These are phyloP conservation scores for Emmelina monodactyla DNA, from an alignment of 2,888 invertebrate genomes.

Conservation along the genomic window DNA sequence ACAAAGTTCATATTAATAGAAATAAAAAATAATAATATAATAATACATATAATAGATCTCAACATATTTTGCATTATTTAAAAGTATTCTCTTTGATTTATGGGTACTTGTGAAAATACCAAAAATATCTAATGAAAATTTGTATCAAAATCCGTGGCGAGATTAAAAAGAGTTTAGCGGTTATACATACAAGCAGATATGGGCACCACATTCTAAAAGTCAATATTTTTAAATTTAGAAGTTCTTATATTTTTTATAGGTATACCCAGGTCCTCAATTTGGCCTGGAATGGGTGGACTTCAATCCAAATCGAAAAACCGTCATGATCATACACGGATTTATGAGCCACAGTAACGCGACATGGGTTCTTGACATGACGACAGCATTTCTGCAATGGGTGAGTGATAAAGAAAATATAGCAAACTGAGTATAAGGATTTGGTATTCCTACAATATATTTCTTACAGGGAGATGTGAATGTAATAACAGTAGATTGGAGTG, in stretches of 20 bases:
- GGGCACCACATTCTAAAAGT: no score
- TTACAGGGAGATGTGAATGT: conserved; percentile 65
- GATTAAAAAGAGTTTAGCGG: no score
- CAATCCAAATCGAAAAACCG: conserved; percentile 53
- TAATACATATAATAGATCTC: no score
- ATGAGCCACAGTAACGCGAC: conserved; percentile 64
- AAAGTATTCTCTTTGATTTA: no score
- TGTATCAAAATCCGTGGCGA: no score
- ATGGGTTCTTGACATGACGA: conserved; percentile 68
- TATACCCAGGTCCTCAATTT: conserved; percentile 50
- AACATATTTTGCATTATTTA: no score
- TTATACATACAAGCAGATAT: no score
- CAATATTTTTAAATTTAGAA: no score
- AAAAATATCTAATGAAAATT: no score
- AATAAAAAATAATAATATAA: no score
- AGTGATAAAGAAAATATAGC: conserved; percentile 8
- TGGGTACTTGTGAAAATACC: no score
- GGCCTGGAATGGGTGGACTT: conserved; percentile 68
- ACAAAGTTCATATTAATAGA: no score
- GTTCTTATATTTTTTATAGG: conserved; percentile 22
- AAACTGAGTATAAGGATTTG: neutral
- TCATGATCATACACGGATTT: conserved; percentile 71
- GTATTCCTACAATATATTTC: neutral
- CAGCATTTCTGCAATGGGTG: conserved; percentile 66
- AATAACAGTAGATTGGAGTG: conserved; percentile 71